Evolutionary conservation across 1,140 invertebrate genomes (phyloP).

Genomic region (Phenacoccus solenopsis): DNA sequence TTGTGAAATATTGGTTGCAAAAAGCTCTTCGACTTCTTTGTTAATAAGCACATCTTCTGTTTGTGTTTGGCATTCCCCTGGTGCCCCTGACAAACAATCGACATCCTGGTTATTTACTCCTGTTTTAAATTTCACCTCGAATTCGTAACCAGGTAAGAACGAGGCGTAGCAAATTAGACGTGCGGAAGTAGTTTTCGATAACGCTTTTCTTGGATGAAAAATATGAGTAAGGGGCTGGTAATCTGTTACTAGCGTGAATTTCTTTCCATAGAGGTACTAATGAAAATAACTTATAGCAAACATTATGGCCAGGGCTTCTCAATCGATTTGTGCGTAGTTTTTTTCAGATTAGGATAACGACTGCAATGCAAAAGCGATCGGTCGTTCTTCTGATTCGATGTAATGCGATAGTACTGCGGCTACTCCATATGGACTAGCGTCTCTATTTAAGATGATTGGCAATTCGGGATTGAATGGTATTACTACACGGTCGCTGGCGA

Average conservation of each 20-base stretch:
- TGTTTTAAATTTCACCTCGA: slow-evolving; percentile 28
- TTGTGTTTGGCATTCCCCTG: neutral
- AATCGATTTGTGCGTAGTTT: slow-evolving; percentile 37
- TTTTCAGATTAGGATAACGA: slow-evolving; percentile 33
- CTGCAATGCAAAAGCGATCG: too few species aligned
- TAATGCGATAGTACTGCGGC: slow-evolving; percentile 36
- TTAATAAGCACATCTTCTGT: neutral
- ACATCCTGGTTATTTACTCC: slow-evolving; percentile 27
- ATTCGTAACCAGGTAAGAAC: slow-evolving; percentile 32
- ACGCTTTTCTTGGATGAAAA: slow-evolving; percentile 24
- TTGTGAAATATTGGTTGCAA: neutral
- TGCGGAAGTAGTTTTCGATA: slow-evolving; percentile 28
- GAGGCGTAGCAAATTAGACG: slow-evolving; percentile 32
- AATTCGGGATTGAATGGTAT: slow-evolving; percentile 34
- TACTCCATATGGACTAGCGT: slow-evolving; percentile 38
- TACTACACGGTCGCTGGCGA: too few species aligned
- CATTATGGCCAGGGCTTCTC: slow-evolving; percentile 37
- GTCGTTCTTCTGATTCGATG: slow-evolving; percentile 27
- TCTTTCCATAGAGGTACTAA: slow-evolving; percentile 35
- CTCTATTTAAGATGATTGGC: slow-evolving; percentile 34
- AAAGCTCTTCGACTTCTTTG: neutral
- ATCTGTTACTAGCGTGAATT: slow-evolving; percentile 36
- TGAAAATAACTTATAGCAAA: slow-evolving; percentile 37
- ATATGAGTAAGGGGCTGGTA: slow-evolving; percentile 29
- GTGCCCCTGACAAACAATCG: slow-evolving; percentile 28